Percentiles rank a stretch among this genome's conserved stretches.
phyloP scores from a whole-genome alignment of 2,888 invertebrate species.

The Acrobasis repandana region DNA sequence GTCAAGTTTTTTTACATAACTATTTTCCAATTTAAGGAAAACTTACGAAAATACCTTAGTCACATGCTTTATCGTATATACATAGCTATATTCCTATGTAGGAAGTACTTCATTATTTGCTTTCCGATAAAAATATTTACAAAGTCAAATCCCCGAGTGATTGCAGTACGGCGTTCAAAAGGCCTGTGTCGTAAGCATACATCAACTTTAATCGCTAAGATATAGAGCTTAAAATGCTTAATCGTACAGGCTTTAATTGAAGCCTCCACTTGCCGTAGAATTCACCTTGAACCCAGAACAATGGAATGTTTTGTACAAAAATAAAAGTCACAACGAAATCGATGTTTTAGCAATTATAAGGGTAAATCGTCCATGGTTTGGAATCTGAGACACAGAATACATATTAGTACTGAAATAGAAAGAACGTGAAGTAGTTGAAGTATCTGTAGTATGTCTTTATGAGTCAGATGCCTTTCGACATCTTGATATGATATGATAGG shows the following conservation, averaged over 20 bases:
- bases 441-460: too few species aligned
- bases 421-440: too few species aligned
- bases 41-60: background rate
- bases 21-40: background rate
- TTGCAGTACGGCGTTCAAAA: background rate
- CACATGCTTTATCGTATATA: slow-evolving; percentile 5
- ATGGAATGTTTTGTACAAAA: slow-evolving; percentile 56
- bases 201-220: background rate
- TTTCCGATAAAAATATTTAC: slow-evolving; percentile 10
- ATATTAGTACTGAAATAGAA: too few species aligned
- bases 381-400: too few species aligned
- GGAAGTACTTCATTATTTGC: too few species aligned
- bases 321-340: slow-evolving; percentile 47
- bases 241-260: slow-evolving; percentile 29
- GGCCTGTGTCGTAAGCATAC: background rate
- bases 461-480: too few species aligned
- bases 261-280: slow-evolving; percentile 38
- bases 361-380: background rate
- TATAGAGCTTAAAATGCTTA: slow-evolving; percentile 10
- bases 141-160: background rate
- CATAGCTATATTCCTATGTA: too few species aligned
- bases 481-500: too few species aligned
- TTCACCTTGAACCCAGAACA: slow-evolving; percentile 69
- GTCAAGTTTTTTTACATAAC: too few species aligned
- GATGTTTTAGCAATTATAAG: slow-evolving; percentile 11